phyloP scores from a whole-genome alignment of 2,113 vertebrate species.

The Lophotis ruficrista region DNA sequence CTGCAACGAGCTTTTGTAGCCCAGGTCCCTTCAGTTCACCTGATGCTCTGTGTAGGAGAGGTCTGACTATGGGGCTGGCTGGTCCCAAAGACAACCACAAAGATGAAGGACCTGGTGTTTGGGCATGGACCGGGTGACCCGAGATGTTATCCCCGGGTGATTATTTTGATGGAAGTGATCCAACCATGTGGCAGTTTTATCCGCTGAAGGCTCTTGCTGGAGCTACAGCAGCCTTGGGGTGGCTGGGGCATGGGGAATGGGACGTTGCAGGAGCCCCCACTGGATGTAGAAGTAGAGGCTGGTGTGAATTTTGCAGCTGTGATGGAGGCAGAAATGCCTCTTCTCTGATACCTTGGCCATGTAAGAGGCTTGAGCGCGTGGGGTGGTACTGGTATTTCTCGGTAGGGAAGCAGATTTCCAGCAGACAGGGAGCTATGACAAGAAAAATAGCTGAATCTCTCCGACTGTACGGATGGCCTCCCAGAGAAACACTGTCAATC shows the following conservation, averaged over 20 bases:
- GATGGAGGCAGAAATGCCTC: not conserved
- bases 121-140: not conserved
- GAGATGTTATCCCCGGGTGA: not conserved
- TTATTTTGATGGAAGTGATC: not conserved
- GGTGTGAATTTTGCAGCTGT: not conserved
- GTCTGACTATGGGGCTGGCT: not conserved
- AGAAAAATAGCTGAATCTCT: constrained; percentile 34
- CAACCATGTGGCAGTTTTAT: not conserved
- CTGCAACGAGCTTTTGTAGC: not conserved
- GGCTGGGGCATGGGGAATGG: not conserved
- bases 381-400: not conserved
- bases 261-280: not conserved
- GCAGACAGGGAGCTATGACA: constrained; percentile 46
- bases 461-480: not conserved
- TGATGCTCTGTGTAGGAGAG: not conserved
- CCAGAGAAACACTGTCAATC: constrained; percentile 38
- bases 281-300: not conserved
- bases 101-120: not conserved
- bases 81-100: not conserved
- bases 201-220: not conserved
- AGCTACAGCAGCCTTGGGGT: not conserved
- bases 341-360: not conserved
- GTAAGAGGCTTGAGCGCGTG: not conserved
- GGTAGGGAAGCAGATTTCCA: not conserved
- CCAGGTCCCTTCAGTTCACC: not conserved